Percentiles rank a stretch among this genome's conserved stretches.
Conservation (phyloP, 1,140 invertebrate genomes). For the Drosophila albomicans region DNA sequence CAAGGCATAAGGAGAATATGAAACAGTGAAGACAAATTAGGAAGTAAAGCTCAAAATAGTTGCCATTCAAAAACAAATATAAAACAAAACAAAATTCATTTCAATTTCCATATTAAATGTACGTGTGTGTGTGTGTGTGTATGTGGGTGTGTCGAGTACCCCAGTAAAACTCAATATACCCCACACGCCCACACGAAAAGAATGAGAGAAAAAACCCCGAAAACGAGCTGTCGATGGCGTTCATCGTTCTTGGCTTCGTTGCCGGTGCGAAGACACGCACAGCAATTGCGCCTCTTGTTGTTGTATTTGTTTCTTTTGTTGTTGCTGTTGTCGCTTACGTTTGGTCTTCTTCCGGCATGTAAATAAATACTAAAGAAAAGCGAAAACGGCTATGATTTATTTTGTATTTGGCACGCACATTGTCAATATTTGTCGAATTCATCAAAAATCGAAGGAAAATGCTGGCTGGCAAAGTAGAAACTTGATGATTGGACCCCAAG, state of each 20-base stretch:
- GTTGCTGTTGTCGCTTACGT: constrained; percentile 46
- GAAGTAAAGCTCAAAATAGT: constrained; percentile 56
- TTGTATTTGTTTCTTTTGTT: constrained; percentile 25
- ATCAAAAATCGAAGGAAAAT: constrained; percentile 56
- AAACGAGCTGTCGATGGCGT: constrained; percentile 76
- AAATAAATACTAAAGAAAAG: constrained; percentile 75
- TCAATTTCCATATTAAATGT: constrained; percentile 62
- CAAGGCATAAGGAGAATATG: constrained; percentile 28
- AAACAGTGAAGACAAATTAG: constrained; percentile 16
- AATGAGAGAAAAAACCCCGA: constrained; percentile 29
- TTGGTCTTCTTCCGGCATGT: constrained; percentile 78
- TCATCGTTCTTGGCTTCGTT: constrained; percentile 51
- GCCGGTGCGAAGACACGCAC: constrained; percentile 45
- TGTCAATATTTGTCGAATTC: constrained; percentile 82
- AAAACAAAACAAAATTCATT: constrained; percentile 59
- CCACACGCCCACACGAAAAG: constrained; percentile 23
- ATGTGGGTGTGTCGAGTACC: constrained; percentile 18
- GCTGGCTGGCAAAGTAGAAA: constrained; percentile 22
- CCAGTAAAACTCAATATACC: constrained; percentile 43
- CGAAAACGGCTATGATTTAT: constrained; percentile 78
- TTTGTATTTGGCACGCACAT: constrained; percentile 79
- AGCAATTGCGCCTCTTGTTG: constrained; percentile 23
- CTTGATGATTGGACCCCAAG: constrained; percentile 26
- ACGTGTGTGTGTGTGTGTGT: constrained; percentile 24
- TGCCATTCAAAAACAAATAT: constrained; percentile 47